phyloP scores from a whole-genome alignment of 2,797 vertebrate genomes.

The Alfaro cultratus region DNA sequence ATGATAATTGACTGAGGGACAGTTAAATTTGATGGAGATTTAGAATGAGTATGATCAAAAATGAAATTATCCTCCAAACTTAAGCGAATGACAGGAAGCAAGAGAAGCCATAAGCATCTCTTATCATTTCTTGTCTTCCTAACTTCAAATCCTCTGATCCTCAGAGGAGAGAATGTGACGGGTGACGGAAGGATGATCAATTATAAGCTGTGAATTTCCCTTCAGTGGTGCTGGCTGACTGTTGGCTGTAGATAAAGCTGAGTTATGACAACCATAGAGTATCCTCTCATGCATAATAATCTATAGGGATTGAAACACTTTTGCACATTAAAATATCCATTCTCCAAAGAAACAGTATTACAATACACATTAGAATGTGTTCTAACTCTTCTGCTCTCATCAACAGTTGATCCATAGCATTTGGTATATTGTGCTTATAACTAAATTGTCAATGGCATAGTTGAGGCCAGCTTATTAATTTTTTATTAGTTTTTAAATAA shows the following conservation, averaged over 20 bases:
- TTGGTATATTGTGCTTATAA: slow-evolving; percentile 7
- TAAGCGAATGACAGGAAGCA: slow-evolving; percentile 39
- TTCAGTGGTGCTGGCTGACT: slow-evolving; percentile 74
- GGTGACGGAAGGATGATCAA: slow-evolving; percentile 75
- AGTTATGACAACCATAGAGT: slow-evolving; percentile 76
- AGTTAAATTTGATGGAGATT: slow-evolving; percentile 14
- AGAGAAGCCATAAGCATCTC: slow-evolving; percentile 30
- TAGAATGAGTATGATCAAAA: slow-evolving; percentile 28
- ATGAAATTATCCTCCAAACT: slow-evolving; percentile 41
- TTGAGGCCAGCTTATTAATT: neutral
- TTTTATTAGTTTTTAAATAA: neutral
- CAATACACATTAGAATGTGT: slow-evolving; percentile 51
- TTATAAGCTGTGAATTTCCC: slow-evolving; percentile 77
- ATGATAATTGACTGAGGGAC: slow-evolving; percentile 18
- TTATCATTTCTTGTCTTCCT: slow-evolving; percentile 51
- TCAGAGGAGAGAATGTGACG: slow-evolving; percentile 67
- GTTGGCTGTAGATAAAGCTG: slow-evolving; percentile 78
- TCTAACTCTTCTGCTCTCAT: slow-evolving; percentile 38
- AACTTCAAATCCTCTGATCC: slow-evolving; percentile 56
- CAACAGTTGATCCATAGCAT: slow-evolving; percentile 6
- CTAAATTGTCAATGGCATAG: neutral
- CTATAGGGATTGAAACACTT: slow-evolving; percentile 59
- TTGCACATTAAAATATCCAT: slow-evolving; percentile 58
- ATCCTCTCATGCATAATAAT: slow-evolving; percentile 74
- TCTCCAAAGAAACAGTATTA: slow-evolving; percentile 53